These are phyloP conservation scores for Aurelia coerulea DNA, from an alignment of 30 jellyfish, hydroid and myxozoan species.

Conservation along the genomic window DNA sequence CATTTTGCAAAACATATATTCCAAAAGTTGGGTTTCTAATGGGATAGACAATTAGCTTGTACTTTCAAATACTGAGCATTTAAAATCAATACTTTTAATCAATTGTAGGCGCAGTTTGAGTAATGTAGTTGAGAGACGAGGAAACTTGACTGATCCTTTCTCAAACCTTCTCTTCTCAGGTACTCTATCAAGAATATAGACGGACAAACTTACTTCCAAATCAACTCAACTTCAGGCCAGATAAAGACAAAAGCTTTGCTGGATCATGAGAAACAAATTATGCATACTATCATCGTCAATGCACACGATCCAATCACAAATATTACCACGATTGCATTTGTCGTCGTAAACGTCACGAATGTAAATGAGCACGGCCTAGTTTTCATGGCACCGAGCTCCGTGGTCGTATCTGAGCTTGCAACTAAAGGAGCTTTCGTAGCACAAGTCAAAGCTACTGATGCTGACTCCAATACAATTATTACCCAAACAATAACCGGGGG, in stretches of 20 bases:
- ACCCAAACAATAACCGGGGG: slow-evolving; percentile 57
- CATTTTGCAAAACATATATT: no score
- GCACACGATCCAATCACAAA: slow-evolving; percentile 75
- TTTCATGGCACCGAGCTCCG: slow-evolving; percentile 38
- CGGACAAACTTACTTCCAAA: slow-evolving; percentile 51
- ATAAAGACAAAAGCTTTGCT: slow-evolving; percentile 48
- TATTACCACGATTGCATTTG: slow-evolving; percentile 45
- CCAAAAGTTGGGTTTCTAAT: no score
- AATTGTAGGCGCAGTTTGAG: no score
- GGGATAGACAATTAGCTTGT: no score
- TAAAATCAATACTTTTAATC: no score
- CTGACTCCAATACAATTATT: slow-evolving; percentile 54
- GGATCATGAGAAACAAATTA: slow-evolving; percentile 63
- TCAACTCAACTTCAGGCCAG: slow-evolving; percentile 72
- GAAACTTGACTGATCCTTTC: no score
- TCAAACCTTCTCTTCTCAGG: background rate
- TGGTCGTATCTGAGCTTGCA: slow-evolving; percentile 78
- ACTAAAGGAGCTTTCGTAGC: slow-evolving; percentile 67
- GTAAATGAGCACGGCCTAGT: slow-evolving; percentile 66
- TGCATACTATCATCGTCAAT: slow-evolving; percentile 64
- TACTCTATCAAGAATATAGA: slow-evolving; percentile 48
- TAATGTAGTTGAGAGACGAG: no score
- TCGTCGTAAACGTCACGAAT: slow-evolving; percentile 73
- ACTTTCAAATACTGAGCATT: no score
- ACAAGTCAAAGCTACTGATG: slow-evolving; percentile 60